phyloP scores from a whole-genome alignment of 2,113 vertebrate species.

The Mormyrus iriodes region DNA sequence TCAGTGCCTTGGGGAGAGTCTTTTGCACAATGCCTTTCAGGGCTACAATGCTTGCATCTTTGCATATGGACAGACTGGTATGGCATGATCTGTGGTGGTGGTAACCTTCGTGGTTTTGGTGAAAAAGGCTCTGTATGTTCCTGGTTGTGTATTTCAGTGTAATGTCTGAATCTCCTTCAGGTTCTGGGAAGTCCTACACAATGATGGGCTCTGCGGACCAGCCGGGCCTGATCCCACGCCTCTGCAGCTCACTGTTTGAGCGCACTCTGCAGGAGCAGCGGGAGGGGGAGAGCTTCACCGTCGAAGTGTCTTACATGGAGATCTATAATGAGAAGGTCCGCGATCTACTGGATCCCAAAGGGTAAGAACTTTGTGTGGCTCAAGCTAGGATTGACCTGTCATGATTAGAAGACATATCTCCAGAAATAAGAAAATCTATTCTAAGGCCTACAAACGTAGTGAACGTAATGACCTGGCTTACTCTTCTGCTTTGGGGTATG shows the following conservation, averaged over 20 bases:
- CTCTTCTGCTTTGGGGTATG: neutral
- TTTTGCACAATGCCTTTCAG: constrained; percentile 92
- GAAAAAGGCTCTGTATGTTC: neutral
- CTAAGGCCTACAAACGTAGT: neutral
- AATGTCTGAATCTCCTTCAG: constrained; percentile 46
- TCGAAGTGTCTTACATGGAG: constrained; percentile 98
- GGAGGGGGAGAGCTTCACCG: constrained; percentile 88
- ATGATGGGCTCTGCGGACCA: constrained; percentile 97
- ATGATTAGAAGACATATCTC: neutral
- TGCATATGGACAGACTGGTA: constrained; percentile 95
- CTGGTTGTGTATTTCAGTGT: neutral
- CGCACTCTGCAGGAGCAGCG: constrained; percentile 80
- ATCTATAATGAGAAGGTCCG: constrained; percentile 98
- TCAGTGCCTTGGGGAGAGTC: constrained; percentile 93
- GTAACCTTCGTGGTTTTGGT: neutral
- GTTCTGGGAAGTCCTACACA: constrained; percentile 96
- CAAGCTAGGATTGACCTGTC: neutral
- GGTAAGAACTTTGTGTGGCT: constrained; percentile 57
- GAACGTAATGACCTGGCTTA: neutral
- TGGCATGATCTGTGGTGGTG: neutral
- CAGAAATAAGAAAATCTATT: neutral
- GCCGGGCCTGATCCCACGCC: constrained; percentile 86
- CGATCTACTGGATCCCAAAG: constrained; percentile 95
- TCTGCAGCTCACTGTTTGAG: constrained; percentile 90
- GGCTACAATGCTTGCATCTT: constrained; percentile 98